Evolutionary conservation across 2,797 vertebrate genomes (phyloP).

Genomic region (Oophaga sylvatica): DNA sequence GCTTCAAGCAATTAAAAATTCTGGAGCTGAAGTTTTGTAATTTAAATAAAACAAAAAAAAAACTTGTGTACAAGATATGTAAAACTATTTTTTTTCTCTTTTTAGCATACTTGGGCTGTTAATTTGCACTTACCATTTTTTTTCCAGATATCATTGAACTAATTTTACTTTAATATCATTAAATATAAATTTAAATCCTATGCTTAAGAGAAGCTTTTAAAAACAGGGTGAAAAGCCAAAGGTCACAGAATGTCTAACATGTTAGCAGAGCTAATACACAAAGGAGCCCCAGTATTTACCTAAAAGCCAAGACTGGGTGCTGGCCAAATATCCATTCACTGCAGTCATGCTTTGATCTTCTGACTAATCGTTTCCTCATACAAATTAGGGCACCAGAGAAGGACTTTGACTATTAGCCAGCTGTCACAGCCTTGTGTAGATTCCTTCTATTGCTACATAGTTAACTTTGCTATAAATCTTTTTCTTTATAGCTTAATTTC

Average conservation of each 20-base stretch:
- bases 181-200: not conserved
- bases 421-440: conserved; percentile 36
- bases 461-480: not conserved
- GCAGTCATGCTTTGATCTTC: conserved; percentile 70
- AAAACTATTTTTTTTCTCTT: not conserved
- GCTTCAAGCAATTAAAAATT: too few relatives aligned
- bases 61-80: too few relatives aligned
- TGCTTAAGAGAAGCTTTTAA: conserved; percentile 1
- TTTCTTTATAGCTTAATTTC: not conserved
- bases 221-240: conserved; percentile 24
- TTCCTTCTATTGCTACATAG: not conserved
- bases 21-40: too few relatives aligned
- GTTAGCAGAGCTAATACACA: conserved; percentile 44
- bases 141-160: not conserved
- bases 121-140: not conserved
- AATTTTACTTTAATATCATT: not conserved
- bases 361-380: conserved; percentile 73
- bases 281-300: conserved; percentile 66
- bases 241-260: conserved; percentile 45
- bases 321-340: conserved; percentile 69
- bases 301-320: conserved; percentile 59
- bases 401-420: conserved; percentile 63
- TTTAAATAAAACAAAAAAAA: too few relatives aligned
- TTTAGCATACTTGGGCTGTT: not conserved
- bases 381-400: conserved; percentile 70